Conservation (phyloP, 2,113 vertebrate genomes). For the Microcebus murinus region DNA sequence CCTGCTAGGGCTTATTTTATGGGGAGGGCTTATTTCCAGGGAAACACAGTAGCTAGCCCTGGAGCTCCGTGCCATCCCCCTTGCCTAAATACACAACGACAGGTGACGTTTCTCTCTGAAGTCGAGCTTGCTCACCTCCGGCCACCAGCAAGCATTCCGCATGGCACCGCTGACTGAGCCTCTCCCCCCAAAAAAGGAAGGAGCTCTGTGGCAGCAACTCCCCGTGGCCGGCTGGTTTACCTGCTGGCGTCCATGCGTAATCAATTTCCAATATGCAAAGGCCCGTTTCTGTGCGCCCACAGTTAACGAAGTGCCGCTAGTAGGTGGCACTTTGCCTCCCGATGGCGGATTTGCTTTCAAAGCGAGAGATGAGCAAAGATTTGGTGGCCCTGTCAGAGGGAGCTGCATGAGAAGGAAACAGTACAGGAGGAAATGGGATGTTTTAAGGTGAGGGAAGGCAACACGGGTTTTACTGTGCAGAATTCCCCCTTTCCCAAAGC, state of each 20-base stretch:
- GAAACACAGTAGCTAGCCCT: too few relatives aligned
- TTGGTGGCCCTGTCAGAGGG: neutral
- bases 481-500: neutral
- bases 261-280: neutral
- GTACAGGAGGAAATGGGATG: rapidly evolving
- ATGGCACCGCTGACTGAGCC: rapidly evolving
- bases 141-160: neutral
- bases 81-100: neutral
- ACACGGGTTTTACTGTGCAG: rapidly evolving
- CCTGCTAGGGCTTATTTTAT: too few relatives aligned
- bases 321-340: neutral
- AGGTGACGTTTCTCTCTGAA: neutral
- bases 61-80: rapidly evolving
- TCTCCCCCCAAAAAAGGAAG: neutral
- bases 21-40: too few relatives aligned
- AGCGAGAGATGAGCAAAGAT: neutral
- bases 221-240: neutral
- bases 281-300: rapidly evolving
- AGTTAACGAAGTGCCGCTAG: neutral
- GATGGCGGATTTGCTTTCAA: neutral
- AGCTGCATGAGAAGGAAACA: rapidly evolving
- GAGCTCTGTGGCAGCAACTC: too few relatives aligned
- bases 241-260: rapidly evolving
- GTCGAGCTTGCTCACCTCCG: neutral
- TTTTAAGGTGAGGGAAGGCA: neutral